phyloP scores from a whole-genome alignment of 2,797 vertebrate species.

The Manis javanica region DNA sequence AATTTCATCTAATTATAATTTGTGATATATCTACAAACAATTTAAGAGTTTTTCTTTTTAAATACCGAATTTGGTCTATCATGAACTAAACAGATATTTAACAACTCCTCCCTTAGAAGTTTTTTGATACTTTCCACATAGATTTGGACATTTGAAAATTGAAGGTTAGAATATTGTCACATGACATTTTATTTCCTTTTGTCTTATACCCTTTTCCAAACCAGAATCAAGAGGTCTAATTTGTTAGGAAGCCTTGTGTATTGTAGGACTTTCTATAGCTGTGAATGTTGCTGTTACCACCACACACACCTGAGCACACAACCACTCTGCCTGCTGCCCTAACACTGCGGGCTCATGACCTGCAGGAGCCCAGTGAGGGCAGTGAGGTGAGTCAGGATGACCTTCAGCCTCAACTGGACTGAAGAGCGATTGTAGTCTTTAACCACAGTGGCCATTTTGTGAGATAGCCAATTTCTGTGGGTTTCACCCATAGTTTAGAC shows the following conservation, averaged over 20 bases:
- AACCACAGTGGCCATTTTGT: neutral
- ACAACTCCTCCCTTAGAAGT: neutral
- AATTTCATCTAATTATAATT: neutral
- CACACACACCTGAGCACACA: neutral
- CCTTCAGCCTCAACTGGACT: neutral
- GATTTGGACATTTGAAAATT: neutral
- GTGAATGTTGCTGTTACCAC: neutral
- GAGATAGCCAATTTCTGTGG: neutral
- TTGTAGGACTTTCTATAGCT: neutral
- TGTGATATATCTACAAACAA: neutral
- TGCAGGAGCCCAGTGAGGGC: neutral
- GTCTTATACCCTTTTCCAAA: neutral
- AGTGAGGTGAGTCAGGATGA: neutral
- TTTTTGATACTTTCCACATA: neutral
- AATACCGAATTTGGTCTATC: neutral
- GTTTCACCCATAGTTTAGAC: neutral
- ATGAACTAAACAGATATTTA: neutral
- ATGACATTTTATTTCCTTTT: neutral
- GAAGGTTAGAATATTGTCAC: neutral
- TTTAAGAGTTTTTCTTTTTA: neutral
- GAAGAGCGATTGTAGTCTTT: neutral
- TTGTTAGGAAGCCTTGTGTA: neutral
- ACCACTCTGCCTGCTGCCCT: neutral
- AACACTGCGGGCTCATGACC: accelerated
- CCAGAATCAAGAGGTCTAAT: neutral